Evolutionary conservation across 35 echinoderm and acorn worm genomes (phyloP).

Genomic region (Hemicentrotus pulcherrimus): DNA sequence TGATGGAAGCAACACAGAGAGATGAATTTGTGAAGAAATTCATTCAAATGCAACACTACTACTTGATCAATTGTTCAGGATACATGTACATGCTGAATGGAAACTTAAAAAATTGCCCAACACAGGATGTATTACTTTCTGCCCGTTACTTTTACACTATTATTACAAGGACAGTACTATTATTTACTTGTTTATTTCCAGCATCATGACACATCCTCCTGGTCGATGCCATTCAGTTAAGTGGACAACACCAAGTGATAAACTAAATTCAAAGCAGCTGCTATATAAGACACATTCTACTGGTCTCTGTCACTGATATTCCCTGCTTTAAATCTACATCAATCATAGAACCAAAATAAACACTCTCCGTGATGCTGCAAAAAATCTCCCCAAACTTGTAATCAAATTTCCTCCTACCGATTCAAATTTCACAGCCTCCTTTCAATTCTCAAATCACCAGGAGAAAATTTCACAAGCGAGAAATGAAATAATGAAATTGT

Average conservation of each 20-base stretch:
- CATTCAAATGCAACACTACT: no score
- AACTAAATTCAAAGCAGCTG: not conserved
- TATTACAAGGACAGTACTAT: not conserved
- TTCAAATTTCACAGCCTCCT: not conserved
- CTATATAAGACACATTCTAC: not conserved
- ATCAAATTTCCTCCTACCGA: not conserved
- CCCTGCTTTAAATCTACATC: not conserved
- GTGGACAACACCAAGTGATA: not conserved
- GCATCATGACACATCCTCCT: not conserved
- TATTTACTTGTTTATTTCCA: not conserved
- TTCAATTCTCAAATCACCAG: not conserved
- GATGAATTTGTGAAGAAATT: no score
- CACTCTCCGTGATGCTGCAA: not conserved
- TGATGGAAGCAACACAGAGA: not conserved
- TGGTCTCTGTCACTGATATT: not conserved
- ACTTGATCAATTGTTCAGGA: no score
- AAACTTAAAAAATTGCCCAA: not conserved
- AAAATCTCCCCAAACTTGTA: slow-evolving; percentile 18
- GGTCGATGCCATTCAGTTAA: not conserved
- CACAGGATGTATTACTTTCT: not conserved
- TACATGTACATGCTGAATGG: not conserved
- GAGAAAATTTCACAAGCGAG: not conserved
- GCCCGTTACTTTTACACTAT: not conserved
- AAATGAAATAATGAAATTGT: not conserved
- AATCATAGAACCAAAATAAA: not conserved